Conservation (phyloP, 1,140 invertebrate species). For the Maniola jurtina region DNA sequence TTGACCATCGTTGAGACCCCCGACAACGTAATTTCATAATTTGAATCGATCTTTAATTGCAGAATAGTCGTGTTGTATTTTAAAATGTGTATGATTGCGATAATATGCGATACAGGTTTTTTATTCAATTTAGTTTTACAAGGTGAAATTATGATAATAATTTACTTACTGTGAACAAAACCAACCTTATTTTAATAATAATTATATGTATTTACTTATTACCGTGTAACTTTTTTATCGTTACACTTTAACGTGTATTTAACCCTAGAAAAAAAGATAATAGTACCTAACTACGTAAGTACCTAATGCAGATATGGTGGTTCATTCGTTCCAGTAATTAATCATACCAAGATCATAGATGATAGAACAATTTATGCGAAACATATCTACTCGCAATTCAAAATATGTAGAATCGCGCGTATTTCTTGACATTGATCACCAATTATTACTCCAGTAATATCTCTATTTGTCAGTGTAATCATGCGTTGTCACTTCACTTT, state of each 20-base stretch:
- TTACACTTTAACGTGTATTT: not conserved
- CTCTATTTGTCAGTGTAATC: conserved; percentile 16
- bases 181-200: not conserved
- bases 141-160: not conserved
- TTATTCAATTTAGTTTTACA: conserved; percentile 12
- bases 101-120: conserved; percentile 9
- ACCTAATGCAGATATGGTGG: too few relatives aligned
- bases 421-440: conserved; percentile 7
- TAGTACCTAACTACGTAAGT: too few relatives aligned
- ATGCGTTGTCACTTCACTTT: conserved; percentile 32
- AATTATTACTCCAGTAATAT: conserved; percentile 7
- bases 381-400: not conserved
- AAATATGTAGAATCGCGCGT: too few relatives aligned
- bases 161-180: not conserved
- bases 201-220: not conserved
- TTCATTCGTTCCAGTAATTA: too few relatives aligned
- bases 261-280: not conserved
- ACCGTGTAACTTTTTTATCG: not conserved
- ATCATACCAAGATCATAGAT: too few relatives aligned
- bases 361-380: too few relatives aligned
- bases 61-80: conserved; percentile 19
- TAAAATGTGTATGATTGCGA: not conserved
- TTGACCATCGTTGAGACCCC: conserved; percentile 37
- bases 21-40: conserved; percentile 34
- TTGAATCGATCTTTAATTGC: conserved; percentile 32